Percentiles rank a stretch among this genome's conserved stretches.
Conservation (phyloP, 2,113 vertebrate genomes). For the Rafetus swinhoei region DNA sequence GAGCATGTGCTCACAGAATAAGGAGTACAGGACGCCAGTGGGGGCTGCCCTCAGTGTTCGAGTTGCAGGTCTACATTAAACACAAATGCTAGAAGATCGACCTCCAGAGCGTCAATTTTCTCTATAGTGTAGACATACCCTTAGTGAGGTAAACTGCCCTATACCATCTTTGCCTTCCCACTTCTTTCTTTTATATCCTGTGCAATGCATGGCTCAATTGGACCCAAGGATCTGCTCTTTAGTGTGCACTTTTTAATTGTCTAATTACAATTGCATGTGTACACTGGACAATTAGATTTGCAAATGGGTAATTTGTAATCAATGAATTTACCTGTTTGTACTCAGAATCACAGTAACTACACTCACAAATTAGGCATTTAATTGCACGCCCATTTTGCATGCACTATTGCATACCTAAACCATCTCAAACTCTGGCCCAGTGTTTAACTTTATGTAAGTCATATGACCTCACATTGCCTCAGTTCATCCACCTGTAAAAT, state of each 20-base stretch:
- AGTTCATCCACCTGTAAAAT: not conserved
- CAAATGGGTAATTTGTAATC: not conserved
- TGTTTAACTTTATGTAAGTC: not conserved
- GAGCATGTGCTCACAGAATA: no score
- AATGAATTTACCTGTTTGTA: not conserved
- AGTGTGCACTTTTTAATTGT: not conserved
- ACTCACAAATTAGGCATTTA: rapidly evolving
- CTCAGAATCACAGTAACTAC: not conserved
- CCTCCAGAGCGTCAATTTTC: no score
- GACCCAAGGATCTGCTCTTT: not conserved
- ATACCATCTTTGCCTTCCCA: not conserved
- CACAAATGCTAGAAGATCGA: no score
- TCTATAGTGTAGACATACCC: no score
- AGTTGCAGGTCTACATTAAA: no score
- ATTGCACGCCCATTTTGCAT: rapidly evolving
- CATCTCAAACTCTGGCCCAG: not conserved
- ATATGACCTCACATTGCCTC: not conserved
- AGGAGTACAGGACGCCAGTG: no score
- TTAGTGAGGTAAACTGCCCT: rapidly evolving
- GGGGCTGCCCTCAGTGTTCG: no score
- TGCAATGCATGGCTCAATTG: not conserved
- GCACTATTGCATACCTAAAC: rapidly evolving
- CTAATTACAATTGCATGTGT: conserved; percentile 22
- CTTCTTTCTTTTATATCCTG: not conserved
- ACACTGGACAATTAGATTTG: not conserved